A percentile compares a stretch with the other conserved stretches of the same genome.
Conservation (phyloP, 2,113 vertebrate species). For the Mesembrinibis cayennensis region DNA sequence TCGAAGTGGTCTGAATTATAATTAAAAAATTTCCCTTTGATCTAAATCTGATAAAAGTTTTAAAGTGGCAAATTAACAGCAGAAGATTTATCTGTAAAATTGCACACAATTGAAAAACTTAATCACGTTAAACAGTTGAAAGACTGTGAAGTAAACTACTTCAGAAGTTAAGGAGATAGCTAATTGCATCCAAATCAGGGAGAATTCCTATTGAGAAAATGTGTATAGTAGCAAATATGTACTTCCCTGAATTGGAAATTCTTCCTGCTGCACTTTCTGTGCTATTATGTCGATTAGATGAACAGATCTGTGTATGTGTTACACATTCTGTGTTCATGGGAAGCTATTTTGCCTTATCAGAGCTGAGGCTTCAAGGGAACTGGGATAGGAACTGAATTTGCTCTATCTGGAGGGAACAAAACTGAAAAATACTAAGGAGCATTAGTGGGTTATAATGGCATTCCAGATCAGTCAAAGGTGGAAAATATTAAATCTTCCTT, state of each 20-base stretch:
- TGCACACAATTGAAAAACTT: neutral
- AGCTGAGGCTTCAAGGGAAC: neutral
- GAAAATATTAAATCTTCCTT: neutral
- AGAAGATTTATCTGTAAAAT: neutral
- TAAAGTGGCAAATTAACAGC: neutral
- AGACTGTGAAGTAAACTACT: neutral
- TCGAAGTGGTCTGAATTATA: neutral
- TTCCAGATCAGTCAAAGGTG: neutral
- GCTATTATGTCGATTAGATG: too few relatives aligned
- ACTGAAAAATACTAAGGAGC: neutral
- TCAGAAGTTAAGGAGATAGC: neutral
- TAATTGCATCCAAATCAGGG: neutral
- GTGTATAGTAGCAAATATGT: too few relatives aligned
- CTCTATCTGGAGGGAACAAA: neutral
- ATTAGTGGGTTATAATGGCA: neutral
- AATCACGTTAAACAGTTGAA: neutral
- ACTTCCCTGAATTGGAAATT: too few relatives aligned
- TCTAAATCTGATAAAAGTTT: neutral
- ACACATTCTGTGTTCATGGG: neutral
- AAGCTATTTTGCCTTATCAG: neutral
- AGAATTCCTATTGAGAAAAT: neutral
- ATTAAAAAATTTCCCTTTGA: neutral
- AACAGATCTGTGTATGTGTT: too few relatives aligned
- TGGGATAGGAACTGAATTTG: neutral
- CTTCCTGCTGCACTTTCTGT: too few relatives aligned